Evolutionary conservation across 2,888 invertebrate species (phyloP), one percentile per base, ranked within the genome.

Genomic region (Listrodromus nycthemerus): DNA sequence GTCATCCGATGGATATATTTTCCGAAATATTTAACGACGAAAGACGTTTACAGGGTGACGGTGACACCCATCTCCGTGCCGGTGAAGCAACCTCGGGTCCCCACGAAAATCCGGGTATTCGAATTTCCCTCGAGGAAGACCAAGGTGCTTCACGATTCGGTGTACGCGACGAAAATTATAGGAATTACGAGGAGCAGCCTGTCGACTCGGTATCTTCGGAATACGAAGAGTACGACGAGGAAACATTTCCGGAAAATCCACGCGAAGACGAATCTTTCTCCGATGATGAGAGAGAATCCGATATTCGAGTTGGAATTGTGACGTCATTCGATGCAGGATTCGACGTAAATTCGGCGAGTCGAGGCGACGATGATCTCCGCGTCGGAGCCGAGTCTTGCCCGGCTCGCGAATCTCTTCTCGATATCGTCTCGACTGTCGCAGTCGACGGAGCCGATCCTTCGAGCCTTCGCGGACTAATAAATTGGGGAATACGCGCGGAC

Each of bases 211-310:
- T 16, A 58, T 58, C 21, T 30, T 41, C 41, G 19, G 69, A 69
- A 16, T 52, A 66, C 65, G 41, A 41, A 16, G 65, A 65, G 5
- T 75, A 66, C 67, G 67, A 58, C 50, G 61, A 67, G n/a, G 58
- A 69, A 67, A 77, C 58, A 45, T 67, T 30, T 19, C 41, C 13
- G 24, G 45, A 27, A n/a, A 8, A n/a, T 55, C 55, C 58, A 2
- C 37, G 41, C 33, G 7, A 13, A 27, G 19, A 48, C 3, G 3
- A 30, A 33, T 30, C 19, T 19, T 10, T 24, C 21, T 1, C 13
- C 8, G 27, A 63, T 45, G 13, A 7, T 30, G 45, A 13, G 13
- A 24, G 10, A 41, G n/a, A 67, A 19, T 45, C 58, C 19, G 55
- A 19, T n/a, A 13, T 30, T 66, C 37, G 27, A 19, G 48, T 5